These are phyloP conservation scores for Drosophila eugracilis DNA, from an alignment of 1,140 invertebrate species.

Conservation along the genomic window DNA sequence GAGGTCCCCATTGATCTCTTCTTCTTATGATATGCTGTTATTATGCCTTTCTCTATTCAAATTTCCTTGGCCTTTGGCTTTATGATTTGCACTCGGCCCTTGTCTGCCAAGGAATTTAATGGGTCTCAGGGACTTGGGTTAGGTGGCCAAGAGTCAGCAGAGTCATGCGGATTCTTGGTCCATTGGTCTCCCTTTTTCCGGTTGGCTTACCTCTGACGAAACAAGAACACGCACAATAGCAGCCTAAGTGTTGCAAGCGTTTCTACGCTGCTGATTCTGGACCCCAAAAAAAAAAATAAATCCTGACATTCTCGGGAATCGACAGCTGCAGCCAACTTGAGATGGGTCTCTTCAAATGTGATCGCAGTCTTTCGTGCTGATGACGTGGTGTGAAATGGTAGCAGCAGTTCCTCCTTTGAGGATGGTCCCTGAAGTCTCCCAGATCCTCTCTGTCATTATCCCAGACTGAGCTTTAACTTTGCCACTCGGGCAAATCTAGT, in stretches of 20 bases:
- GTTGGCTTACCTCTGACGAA: conserved; percentile 44
- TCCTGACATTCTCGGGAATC: conserved; percentile 67
- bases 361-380: conserved; percentile 63
- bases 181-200: conserved; percentile 50
- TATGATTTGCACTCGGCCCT: conserved; percentile 29
- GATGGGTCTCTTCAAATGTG: conserved; percentile 59
- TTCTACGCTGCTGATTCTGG: too few species aligned
- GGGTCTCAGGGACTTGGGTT: conserved; percentile 39
- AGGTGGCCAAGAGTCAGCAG: conserved; percentile 3
- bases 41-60: conserved; percentile 43
- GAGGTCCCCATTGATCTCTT: too few species aligned
- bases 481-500: conserved; percentile 81
- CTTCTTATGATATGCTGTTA: too few species aligned
- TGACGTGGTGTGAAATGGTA: conserved; percentile 71
- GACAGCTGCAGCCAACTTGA: conserved; percentile 71
- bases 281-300: too few species aligned
- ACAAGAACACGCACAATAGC: conserved; percentile 82
- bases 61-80: conserved; percentile 20
- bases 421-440: conserved; percentile 9
- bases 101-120: conserved; percentile 70
- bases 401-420: conserved; percentile 22
- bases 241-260: too few species aligned
- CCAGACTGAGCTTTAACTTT: conserved; percentile 52
- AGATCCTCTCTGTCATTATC: conserved; percentile 71
- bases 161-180: conserved; percentile 8